Percentiles rank a stretch among this genome's conserved stretches.
phyloP scores from a whole-genome alignment of 1,140 invertebrate genomes.

The Drosophila pachea region DNA sequence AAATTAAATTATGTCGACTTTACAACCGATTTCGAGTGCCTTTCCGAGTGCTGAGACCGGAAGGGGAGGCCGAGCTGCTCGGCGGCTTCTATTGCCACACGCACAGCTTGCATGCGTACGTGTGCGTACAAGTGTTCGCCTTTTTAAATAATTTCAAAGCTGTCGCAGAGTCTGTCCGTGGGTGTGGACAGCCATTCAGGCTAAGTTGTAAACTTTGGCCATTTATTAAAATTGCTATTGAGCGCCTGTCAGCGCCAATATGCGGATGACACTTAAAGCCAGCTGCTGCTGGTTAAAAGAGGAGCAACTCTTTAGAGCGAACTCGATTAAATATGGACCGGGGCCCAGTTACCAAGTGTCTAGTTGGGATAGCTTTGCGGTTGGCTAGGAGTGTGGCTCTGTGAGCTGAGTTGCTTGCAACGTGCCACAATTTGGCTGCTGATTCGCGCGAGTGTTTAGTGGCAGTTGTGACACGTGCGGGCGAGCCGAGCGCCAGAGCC shows the following conservation, averaged over 20 bases:
- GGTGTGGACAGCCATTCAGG: slow-evolving; percentile 20
- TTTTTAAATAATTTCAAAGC: slow-evolving; percentile 21
- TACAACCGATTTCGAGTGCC: slow-evolving; percentile 29
- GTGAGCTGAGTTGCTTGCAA: no score
- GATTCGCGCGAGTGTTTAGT: slow-evolving; percentile 6
- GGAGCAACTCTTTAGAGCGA: background rate
- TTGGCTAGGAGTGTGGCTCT: no score
- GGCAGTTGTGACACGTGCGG: slow-evolving; percentile 41
- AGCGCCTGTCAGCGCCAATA: slow-evolving; percentile 5
- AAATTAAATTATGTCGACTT: slow-evolving; percentile 47
- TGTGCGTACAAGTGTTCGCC: background rate
- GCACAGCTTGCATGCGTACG: background rate
- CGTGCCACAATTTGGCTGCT: slow-evolving; percentile 51
- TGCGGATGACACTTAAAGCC: slow-evolving; percentile 1
- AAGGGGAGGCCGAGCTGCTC: background rate
- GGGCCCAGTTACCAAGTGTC: no score
- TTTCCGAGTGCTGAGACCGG: slow-evolving; percentile 1
- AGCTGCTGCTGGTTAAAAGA: background rate
- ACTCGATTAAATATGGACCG: background rate
- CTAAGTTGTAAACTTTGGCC: slow-evolving; percentile 29
- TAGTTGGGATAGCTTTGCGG: no score
- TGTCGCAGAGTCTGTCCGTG: slow-evolving; percentile 7
- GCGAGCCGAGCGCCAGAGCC: no score
- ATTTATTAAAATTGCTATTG: slow-evolving; percentile 34
- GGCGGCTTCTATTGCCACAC: slow-evolving; percentile 14